Conservation (phyloP, 37 sponge, comb jelly and placozoan species). For the Axinella damicornis region DNA sequence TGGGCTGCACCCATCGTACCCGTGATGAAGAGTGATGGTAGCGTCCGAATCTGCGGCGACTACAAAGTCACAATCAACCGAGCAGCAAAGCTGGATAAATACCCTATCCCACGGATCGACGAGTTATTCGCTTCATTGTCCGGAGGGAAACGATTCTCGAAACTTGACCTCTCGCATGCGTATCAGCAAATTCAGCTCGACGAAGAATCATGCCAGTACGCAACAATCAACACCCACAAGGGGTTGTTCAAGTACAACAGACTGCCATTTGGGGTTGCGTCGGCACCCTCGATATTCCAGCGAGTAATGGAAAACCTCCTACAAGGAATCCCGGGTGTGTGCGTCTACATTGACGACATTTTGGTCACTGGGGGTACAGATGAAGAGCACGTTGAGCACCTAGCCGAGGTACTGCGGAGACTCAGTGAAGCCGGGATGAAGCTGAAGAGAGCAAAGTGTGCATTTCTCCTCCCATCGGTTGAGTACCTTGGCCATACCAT, state of each 20-base stretch:
- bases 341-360: constrained; percentile 36
- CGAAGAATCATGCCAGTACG: constrained; percentile 2
- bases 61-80: constrained; percentile 46
- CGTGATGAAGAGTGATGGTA: constrained; percentile 39
- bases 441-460: constrained; percentile 18
- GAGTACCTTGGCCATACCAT: constrained; percentile 27
- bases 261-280: constrained; percentile 34
- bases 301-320: constrained; percentile 24
- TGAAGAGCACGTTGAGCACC: constrained; percentile 11
- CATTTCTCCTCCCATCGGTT: background rate
- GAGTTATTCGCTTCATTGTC: constrained; percentile 32
- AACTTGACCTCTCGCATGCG: constrained; percentile 29
- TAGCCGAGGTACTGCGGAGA: constrained; percentile 2
- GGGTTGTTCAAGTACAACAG: constrained; percentile 42
- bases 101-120: constrained; percentile 27
- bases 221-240: constrained; percentile 37
- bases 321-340: constrained; percentile 1
- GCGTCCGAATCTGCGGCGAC: constrained; percentile 57
- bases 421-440: constrained; percentile 9
- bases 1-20: constrained; percentile 57
- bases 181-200: constrained; percentile 10
- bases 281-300: constrained; percentile 45
- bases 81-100: constrained; percentile 6
- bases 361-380: constrained; percentile 42
- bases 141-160: constrained; percentile 3